Conservation (phyloP, 2,113 vertebrate species). For the Burhinus oedicnemus region DNA sequence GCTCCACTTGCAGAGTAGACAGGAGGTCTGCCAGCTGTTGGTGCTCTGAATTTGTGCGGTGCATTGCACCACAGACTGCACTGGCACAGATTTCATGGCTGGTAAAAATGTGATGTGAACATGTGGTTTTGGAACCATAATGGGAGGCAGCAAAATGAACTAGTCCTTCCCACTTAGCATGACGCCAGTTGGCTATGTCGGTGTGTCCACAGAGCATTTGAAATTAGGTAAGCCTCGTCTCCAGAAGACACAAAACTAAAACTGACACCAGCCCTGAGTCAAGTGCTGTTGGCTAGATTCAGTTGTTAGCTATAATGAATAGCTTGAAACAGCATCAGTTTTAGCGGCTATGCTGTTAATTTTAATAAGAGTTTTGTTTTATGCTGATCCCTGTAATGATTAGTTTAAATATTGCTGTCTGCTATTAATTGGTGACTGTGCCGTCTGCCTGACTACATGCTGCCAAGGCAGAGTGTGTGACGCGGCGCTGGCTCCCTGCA, state of each 20-base stretch:
- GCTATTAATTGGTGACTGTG: not conserved
- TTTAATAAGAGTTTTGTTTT: constrained; percentile 37
- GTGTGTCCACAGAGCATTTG: not conserved
- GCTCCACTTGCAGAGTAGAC: not conserved
- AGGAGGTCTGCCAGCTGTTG: not conserved
- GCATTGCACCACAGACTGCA: not conserved
- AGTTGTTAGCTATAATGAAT: not conserved
- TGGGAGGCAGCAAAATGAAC: not conserved
- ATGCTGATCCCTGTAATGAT: not conserved
- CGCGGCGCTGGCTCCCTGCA: fast-evolving
- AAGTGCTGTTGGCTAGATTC: not conserved
- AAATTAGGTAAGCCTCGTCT: not conserved
- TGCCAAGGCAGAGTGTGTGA: not conserved
- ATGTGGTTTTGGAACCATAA: not conserved
- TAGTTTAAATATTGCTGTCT: constrained; percentile 28
- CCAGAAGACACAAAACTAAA: not conserved
- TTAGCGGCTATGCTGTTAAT: not conserved
- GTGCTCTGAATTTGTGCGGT: not conserved
- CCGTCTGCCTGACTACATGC: constrained; percentile 3
- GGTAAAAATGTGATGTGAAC: not conserved
- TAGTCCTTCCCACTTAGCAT: not conserved
- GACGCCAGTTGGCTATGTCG: not conserved
- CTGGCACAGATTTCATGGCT: not conserved
- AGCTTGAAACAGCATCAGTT: not conserved
- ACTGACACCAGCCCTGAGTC: not conserved